Base-by-base conservation (phyloP, 2,797 vertebrate species). In the Ptychobarbus kaznakovi region DNA sequence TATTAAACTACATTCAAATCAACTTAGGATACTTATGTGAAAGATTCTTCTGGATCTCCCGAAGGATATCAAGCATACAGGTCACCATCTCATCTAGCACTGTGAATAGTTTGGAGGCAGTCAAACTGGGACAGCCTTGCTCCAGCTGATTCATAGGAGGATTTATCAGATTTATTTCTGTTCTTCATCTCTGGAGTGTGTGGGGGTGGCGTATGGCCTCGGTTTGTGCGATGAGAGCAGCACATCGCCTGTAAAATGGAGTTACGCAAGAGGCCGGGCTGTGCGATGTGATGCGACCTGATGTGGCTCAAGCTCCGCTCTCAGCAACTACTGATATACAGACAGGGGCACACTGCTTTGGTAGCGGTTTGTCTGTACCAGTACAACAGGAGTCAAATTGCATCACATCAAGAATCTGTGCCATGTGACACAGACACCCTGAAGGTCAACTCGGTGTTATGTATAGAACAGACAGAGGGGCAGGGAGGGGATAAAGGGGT, bases 111-210 rank as follows among this genome's bases (percentile, higher is more conserved):
- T 83, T 84, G 63, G 25, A 70, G 40, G 56, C 80, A 78, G 83
- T 78, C 90, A 88, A 93, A 91, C 91, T 91, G 88, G 89, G 89
- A 68, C 91, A 89, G 89, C 83, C 83, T 12, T 84, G 32, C 74
- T 90, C 74, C 89, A 82, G 83, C 81, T 83, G 90, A 84, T 83
- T 93, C 92, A 89, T 79, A 86, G 22, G 73, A 89, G 89, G 90
- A 91, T 91, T 89, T 92, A 93, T 84, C 77, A 82, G 86, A 89
- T 91, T 92, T 93, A 94, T 93, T 93, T 92, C 16, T 85, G 89
- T 87, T 86, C 84, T 89, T 91, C 83, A 81, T 74, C 40, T 32
- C 53, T 75, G 82, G 73, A 75, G 80, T 12, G 9, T 65, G 40
- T 53, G 83, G 61, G 77, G 56, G 79, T 68, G 86, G 75, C 25